phyloP scores from a whole-genome alignment of 37 sponge, comb jelly and placozoan genomes.

The Halisarca cf. caerulea region DNA sequence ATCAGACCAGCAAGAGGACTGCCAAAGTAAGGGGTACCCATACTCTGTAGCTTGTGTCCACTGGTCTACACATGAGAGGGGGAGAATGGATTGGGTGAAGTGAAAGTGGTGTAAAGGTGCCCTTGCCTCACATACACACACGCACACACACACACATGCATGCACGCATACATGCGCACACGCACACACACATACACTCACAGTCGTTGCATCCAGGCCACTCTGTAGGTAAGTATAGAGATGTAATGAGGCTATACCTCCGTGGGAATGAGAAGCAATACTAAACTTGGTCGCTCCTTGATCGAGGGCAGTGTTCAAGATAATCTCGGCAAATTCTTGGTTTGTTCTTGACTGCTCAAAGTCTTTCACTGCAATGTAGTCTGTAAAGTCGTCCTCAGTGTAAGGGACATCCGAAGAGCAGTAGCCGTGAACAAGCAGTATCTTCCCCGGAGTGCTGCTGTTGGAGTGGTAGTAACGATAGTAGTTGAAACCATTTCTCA shows the following conservation, averaged over 20 bases:
- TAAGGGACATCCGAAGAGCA: conserved; percentile 42
- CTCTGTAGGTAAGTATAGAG: conserved; percentile 42
- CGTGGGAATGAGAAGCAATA: conserved; percentile 54
- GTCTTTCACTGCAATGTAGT: conserved; percentile 35
- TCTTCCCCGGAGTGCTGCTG: background rate
- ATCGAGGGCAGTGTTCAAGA: conserved; percentile 30
- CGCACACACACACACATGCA: background rate
- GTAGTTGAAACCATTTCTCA: conserved; percentile 19
- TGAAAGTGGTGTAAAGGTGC: no score
- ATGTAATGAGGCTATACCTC: conserved; percentile 49
- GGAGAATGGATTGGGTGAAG: no score
- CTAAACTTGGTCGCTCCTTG: conserved; percentile 31
- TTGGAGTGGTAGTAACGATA: conserved; percentile 8
- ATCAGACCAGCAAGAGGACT: conserved; percentile 55
- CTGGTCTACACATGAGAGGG: background rate
- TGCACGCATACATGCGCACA: background rate
- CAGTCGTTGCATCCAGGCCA: conserved; percentile 40
- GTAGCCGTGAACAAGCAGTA: conserved; percentile 61
- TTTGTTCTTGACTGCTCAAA: conserved; percentile 25
- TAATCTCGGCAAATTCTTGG: conserved; percentile 32
- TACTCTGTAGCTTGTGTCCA: conserved; percentile 43
- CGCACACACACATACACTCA: background rate
- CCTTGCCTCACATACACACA: background rate
- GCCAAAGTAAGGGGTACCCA: conserved; percentile 56
- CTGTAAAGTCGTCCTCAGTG: conserved; percentile 39